These are phyloP conservation scores for Peromyscus californicus DNA, from an alignment of 2,113 vertebrate genomes.

Conservation along the genomic window DNA sequence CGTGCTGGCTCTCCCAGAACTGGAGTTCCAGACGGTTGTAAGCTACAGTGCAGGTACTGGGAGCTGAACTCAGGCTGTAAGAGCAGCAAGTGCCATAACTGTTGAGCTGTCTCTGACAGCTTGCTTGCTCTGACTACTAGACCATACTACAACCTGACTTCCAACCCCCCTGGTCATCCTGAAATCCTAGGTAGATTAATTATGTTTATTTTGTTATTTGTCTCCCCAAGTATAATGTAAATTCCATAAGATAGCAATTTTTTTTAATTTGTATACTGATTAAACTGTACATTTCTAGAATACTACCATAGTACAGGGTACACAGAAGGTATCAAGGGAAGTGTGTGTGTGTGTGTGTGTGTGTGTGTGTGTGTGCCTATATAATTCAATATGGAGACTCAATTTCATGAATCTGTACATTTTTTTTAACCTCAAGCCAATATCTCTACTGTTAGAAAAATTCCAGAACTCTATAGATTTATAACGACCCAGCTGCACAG, in stretches of 20 bases:
- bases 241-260: neutral
- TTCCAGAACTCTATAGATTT: neutral
- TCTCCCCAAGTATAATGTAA: neutral
- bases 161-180: neutral
- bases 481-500: neutral
- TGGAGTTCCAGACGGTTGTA: neutral
- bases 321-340: neutral
- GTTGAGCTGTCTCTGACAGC: neutral
- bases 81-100: neutral
- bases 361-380: neutral
- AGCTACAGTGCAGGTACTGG: neutral
- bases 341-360: neutral
- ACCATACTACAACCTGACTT: neutral
- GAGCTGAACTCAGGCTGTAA: neutral
- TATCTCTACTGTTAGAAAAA: neutral
- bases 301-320: neutral
- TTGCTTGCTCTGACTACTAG: neutral
- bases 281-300: neutral
- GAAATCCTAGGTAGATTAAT: neutral
- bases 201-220: neutral
- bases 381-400: neutral
- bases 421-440: neutral
- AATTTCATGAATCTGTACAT: neutral
- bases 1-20: neutral
- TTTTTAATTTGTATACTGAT: neutral